Evolutionary conservation across 1,140 invertebrate species (phyloP), one percentile per base, ranked within the genome.

Genomic region (Leptinotarsa lineolata): DNA sequence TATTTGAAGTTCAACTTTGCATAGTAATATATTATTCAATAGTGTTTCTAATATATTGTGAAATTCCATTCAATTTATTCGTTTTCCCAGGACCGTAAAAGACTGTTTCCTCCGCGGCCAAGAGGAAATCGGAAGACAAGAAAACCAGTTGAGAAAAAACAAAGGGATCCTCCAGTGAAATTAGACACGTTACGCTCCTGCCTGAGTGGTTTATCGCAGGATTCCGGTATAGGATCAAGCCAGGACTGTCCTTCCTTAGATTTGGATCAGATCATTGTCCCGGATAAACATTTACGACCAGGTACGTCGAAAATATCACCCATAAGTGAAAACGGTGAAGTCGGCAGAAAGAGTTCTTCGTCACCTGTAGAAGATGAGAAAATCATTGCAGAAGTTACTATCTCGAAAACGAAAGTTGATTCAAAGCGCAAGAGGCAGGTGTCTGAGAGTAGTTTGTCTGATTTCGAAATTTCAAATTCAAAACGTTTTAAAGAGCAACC

Each of bases 51-150:
- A 39, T 39, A 39, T 39, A 3, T 39, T 11, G 30, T 39, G 11
- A 39, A 39, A 39, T 39, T 39, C 0, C 8, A 3, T 39, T 11
- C 30, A 39, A 39, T 39, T 54, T 18, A 54, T n/a, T 54, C 1
- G 16, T 54, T n/a, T 54, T 77, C 66, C 22, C 65, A 91, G 90
- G 86, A 88, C 75, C 85, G 89, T 79, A 91, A 90, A 85, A 89
- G 85, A 79, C 88, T 88, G 81, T 90, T 89, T 82, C 89, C 90
- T 18, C 88, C 89, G 60, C 85, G 89, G 76, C 90, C 90, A 72
- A 88, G 85, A 76, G 84, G 86, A 70, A 88, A 85, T 15, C 45
- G 30, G 44, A 79, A 70, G 12, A 22, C 30, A 20, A 66, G 59
- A 13, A 74, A 68, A 24, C 60, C 64, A 2, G 22, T 54, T 39